Base-by-base conservation (phyloP, 2,113 vertebrate genomes). In the Corythoichthys haematopterus region DNA sequence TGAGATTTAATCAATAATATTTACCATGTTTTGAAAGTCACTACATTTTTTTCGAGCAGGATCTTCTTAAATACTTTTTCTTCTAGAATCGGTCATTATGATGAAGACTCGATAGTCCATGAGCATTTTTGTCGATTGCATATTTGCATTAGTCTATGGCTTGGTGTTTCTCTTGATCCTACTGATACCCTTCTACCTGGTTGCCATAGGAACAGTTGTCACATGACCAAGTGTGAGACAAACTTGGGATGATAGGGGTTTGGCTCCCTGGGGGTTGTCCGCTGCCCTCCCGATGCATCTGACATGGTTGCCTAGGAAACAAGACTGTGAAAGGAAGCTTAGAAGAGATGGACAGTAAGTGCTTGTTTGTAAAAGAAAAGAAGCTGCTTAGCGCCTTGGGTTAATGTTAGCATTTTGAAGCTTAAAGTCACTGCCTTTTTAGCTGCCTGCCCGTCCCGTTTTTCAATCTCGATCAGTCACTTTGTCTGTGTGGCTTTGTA, bases 231-330 rank as follows among this genome's bases (percentile, higher is more conserved):
- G 88, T 91, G 88, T 80, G 86, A 89, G 85, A 86, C 86, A 90
- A 91, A 91, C 88, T 91, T 92, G 88, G 86, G 86, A 88, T 89
- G 82, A 83, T 83, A 85, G 86, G 85, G 87, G 85, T 85, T 85
- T 85, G 86, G 88, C 86, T 89, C 90, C 85, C 82, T 77, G 81
- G 90, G 89, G 88, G 84, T 85, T 84, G 82, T 85, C 81, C 87
- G 84, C 88, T 83, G 84, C 82, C 83, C 81, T 88, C 90, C 91
- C 88, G 81, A 86, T 90, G 90, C 87, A 87, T 92, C 89, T 89
- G 87, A 90, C 88, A 91, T 16, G 82, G 92, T 93, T 93, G 85
- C 92, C 92, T 86, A 81, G 92, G 91, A 92, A 93, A 93, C 92
- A 91, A 78, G 89, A 78, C 80, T 80, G 87, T 71, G 85, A 91